These are phyloP conservation scores for Formica selysi DNA, from an alignment of 1,140 invertebrate genomes.

Conservation along the genomic window DNA sequence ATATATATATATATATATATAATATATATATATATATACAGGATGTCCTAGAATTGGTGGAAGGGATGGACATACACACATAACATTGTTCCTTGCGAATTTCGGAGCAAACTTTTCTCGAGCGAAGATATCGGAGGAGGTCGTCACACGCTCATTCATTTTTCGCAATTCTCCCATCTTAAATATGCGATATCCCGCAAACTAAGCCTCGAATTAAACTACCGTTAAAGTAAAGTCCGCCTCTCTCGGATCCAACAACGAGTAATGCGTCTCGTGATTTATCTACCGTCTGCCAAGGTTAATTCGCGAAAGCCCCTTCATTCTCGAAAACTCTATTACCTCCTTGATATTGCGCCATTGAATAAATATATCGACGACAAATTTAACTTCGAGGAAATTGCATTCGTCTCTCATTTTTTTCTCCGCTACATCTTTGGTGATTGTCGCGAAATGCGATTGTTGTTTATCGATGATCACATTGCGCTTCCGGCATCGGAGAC, in stretches of 20 bases:
- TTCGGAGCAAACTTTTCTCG: constrained; percentile 36
- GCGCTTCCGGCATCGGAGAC: not conserved
- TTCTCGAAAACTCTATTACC: not conserved
- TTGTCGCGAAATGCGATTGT: not conserved
- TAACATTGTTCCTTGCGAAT: constrained; percentile 19
- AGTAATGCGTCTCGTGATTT: not conserved
- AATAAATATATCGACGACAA: not conserved
- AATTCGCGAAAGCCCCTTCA: not conserved
- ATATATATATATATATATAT: no score
- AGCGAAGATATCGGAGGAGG: not conserved
- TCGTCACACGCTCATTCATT: not conserved
- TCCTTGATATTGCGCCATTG: not conserved
- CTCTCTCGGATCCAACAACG: not conserved
- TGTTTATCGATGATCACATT: not conserved
- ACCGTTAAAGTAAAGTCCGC: not conserved
- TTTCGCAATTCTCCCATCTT: not conserved
- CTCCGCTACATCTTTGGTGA: no score
- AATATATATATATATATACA: not conserved
- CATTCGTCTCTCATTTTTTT: not conserved
- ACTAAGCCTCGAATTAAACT: constrained; percentile 16
- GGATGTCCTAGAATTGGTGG: constrained; percentile 25
- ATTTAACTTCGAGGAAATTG: not conserved
- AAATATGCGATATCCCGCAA: not conserved
- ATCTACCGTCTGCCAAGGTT: not conserved
- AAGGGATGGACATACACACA: constrained; percentile 14